Evolutionary conservation across 2,797 vertebrate genomes (phyloP), one percentile per base, ranked within the genome.

Genomic region (Poecilia picta): DNA sequence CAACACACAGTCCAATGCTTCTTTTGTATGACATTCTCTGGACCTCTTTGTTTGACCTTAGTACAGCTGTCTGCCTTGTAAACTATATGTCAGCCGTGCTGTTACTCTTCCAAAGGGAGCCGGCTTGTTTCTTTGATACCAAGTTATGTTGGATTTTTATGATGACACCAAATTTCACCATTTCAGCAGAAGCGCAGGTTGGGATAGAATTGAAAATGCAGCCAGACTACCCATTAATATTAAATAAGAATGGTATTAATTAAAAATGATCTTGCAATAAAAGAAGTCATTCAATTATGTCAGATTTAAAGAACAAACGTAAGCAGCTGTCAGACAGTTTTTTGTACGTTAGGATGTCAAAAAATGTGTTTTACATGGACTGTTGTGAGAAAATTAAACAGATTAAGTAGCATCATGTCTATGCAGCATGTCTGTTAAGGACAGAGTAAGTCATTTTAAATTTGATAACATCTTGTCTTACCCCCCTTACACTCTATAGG

Each of bases 41-140:
- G 85, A 86, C 85, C 78, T 70, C 28, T 11, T 5, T 51, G 72
- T 91, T 86, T 91, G 86, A 92, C 89, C 87, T 83, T 85, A 47
- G 73, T 74, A 85, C 94, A 95, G 91, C 92, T 94, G 93, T 94
- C 90, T 73, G 77, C 78, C 83, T 88, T 86, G 85, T 85, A 93
- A 94, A 94, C 84, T 72, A 68, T 36, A 72, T 68, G 70, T 49
- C 47, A 74, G 68, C 68, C 4, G 23, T 71, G 41, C 12, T n/a
- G 13, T 45, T 71, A 25, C 25, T 43, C 39, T 43, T 43, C 12
- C 41, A 45, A 45, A 62, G 23, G 10, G 11, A 45, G 39, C 23
- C 3, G 25, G 41, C 5, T 43, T 71, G 39, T 45, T 62, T 62
- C 28, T 62, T 8, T 33, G 28, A 62, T 15, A 33, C 28, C 2